Conservation (phyloP, 2,888 invertebrate genomes). For the Scaptodrosophila latifasciaeformis region DNA sequence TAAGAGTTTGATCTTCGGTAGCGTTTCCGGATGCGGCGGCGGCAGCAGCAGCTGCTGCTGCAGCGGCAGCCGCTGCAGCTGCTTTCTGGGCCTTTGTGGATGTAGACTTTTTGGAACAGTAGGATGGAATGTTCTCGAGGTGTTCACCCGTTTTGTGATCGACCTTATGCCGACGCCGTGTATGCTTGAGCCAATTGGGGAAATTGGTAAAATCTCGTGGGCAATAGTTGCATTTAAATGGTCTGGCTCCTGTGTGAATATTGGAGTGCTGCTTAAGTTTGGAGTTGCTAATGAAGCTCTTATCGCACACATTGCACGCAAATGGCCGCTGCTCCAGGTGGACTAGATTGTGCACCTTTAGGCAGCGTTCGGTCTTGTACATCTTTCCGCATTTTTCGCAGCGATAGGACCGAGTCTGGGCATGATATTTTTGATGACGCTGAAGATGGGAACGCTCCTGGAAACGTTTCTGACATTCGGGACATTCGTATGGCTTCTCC, state of each 20-base stretch:
- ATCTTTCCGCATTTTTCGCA: constrained; percentile 75
- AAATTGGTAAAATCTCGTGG: constrained; percentile 79
- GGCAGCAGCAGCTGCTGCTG: constrained; percentile 29
- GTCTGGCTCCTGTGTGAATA: constrained; percentile 78
- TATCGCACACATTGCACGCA: constrained; percentile 77
- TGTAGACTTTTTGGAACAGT: constrained; percentile 72
- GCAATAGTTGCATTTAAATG: constrained; percentile 79
- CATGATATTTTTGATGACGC: constrained; percentile 75
- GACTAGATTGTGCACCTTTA: constrained; percentile 78
- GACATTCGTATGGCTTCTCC: constrained; percentile 73
- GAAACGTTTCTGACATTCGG: constrained; percentile 74
- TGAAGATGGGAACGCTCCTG: constrained; percentile 74
- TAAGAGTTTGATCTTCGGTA: constrained; percentile 6
- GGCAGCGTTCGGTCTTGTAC: constrained; percentile 78
- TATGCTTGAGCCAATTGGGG: constrained; percentile 79
- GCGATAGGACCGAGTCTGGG: constrained; percentile 73
- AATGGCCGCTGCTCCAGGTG: constrained; percentile 77
- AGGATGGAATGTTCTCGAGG: constrained; percentile 73
- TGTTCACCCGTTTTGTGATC: constrained; percentile 75
- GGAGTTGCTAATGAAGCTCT: constrained; percentile 78
- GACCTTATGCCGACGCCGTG: constrained; percentile 77
- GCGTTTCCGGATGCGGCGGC: constrained; percentile 8
- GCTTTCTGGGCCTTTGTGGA: constrained; percentile 52
- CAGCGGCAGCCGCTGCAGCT: constrained; percentile 49
- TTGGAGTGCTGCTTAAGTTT: constrained; percentile 79